Percentiles rank a stretch among this genome's conserved stretches.
Evolutionary conservation across 1,140 invertebrate genomes (phyloP).

Genomic region (Microplitis mediator): DNA sequence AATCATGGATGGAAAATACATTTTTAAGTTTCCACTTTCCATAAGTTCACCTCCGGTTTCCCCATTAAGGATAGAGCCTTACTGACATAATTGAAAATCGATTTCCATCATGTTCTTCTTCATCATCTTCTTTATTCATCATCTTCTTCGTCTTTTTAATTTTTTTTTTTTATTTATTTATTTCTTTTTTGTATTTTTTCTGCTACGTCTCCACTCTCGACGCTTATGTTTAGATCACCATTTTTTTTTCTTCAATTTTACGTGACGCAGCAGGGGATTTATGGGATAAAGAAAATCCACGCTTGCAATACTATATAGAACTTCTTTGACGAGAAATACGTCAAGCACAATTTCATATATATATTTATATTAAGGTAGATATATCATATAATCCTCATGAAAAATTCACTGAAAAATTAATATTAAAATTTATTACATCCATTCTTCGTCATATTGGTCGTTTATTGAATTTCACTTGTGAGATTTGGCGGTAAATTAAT

Average conservation of each 20-base stretch:
- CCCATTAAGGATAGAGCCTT: conserved; percentile 46
- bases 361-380: not conserved
- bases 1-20: conserved; percentile 36
- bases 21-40: conserved; percentile 39
- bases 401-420: not conserved
- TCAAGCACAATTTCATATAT: not conserved
- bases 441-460: too few species aligned
- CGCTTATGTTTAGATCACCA: conserved; percentile 3
- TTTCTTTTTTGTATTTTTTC: not conserved
- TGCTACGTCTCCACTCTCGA: not conserved
- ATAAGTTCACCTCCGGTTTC: conserved; percentile 40
- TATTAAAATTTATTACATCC: too few species aligned
- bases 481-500: too few species aligned
- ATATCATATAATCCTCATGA: not conserved
- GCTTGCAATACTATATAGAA: conserved; percentile 33
- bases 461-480: too few species aligned
- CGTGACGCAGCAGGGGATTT: conserved; percentile 42
- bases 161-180: not conserved
- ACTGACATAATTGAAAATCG: conserved; percentile 50
- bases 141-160: not conserved
- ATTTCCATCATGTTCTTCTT: conserved; percentile 30
- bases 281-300: conserved; percentile 38
- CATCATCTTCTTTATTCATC: conserved; percentile 7
- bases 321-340: conserved; percentile 19
- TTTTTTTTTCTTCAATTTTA: conserved; percentile 24